These are phyloP conservation scores for Chromobotia macracanthus DNA, from an alignment of 2,797 vertebrate species.

Conservation along the genomic window DNA sequence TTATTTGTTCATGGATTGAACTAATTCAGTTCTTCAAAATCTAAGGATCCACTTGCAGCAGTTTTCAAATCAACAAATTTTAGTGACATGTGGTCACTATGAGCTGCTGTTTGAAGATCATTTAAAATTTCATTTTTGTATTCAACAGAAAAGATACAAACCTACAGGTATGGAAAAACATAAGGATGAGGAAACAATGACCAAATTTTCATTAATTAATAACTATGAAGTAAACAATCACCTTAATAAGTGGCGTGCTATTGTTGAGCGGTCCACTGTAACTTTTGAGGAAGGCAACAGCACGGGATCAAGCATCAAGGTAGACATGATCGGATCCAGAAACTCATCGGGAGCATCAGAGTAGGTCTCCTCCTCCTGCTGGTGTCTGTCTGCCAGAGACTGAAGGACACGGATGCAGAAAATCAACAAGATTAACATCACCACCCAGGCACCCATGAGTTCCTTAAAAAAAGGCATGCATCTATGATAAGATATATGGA, in stretches of 20 bases:
- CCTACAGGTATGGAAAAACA: too few relatives aligned
- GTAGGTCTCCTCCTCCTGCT: conserved; percentile 95
- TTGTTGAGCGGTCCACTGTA: conserved; percentile 95
- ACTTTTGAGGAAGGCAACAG: conserved; percentile 95
- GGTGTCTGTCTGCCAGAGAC: conserved; percentile 95
- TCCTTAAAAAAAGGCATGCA: not conserved
- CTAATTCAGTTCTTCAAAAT: too few relatives aligned
- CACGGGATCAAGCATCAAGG: conserved; percentile 94
- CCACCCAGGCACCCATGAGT: not conserved
- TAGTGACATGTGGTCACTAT: too few relatives aligned
- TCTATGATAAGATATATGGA: not conserved
- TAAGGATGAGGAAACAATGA: too few relatives aligned
- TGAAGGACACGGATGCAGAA: conserved; percentile 61
- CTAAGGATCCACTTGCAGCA: too few relatives aligned
- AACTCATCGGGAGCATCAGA: conserved; percentile 96
- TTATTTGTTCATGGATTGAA: too few relatives aligned
- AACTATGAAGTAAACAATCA: conserved; percentile 57
- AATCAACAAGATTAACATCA: conserved; percentile 6
- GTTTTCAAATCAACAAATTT: too few relatives aligned
- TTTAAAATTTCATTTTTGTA: too few relatives aligned
- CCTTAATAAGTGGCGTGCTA: conserved; percentile 97
- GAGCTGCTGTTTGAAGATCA: too few relatives aligned
- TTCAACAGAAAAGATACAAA: too few relatives aligned
- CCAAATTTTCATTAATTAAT: too few relatives aligned
- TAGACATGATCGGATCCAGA: conserved; percentile 98